Percentiles rank a stretch among this genome's conserved stretches.
Evolutionary conservation across 2,113 vertebrate species (phyloP).

Genomic region (Poeciliopsis occidentalis): DNA sequence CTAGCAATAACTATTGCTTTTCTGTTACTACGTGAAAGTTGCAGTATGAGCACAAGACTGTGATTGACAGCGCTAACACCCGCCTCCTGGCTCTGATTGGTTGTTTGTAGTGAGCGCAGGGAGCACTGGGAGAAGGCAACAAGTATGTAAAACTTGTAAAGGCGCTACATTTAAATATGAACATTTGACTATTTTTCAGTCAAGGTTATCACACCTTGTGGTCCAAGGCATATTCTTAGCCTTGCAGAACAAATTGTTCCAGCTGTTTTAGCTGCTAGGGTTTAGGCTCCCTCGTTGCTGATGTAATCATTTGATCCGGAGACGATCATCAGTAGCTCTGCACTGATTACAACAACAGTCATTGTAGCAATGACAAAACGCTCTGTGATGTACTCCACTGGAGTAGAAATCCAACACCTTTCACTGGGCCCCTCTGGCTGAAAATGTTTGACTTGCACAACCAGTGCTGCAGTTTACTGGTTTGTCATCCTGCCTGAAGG

Average conservation of each 20-base stretch:
- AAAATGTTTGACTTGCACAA: conserved; percentile 37
- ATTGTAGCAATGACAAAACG: conserved; percentile 41
- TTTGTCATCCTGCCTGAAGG: conserved; percentile 1
- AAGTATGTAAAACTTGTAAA: too few species aligned
- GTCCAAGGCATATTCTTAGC: not conserved
- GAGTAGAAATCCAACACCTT: conserved; percentile 54
- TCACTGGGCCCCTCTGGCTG: conserved; percentile 17
- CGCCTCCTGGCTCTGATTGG: too few species aligned
- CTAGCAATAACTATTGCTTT: too few species aligned
- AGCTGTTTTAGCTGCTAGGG: not conserved
- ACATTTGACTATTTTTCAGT: not conserved
- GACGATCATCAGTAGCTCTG: conserved; percentile 2
- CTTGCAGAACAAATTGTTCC: not conserved
- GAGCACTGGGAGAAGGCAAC: too few species aligned
- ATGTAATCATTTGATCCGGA: not conserved
- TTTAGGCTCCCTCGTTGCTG: not conserved
- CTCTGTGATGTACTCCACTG: conserved; percentile 13
- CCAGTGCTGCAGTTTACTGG: not conserved
- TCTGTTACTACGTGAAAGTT: too few species aligned
- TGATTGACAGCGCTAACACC: too few species aligned
- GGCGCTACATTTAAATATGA: not conserved
- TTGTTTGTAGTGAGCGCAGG: too few species aligned
- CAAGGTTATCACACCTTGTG: not conserved
- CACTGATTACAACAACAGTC: conserved; percentile 15
- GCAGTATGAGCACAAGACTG: too few species aligned